These are phyloP conservation scores for Zelostemma sp. DNA, from an alignment of 1,140 invertebrate species.

Conservation along the genomic window DNA sequence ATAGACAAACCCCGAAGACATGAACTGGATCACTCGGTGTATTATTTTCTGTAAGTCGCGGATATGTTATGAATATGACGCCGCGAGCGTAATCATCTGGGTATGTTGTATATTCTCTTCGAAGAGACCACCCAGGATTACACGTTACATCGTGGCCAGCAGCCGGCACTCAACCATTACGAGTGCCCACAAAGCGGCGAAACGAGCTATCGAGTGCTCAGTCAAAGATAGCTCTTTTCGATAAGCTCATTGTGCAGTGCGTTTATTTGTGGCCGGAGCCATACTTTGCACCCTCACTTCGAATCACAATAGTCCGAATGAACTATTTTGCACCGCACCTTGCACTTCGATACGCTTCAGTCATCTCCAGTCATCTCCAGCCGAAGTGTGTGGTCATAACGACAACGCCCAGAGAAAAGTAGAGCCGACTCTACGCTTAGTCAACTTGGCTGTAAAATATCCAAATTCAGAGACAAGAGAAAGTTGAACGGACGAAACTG, in stretches of 20 bases:
- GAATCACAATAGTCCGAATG: not conserved
- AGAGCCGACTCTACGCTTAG: too few species aligned
- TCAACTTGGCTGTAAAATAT: too few species aligned
- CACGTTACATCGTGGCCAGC: slow-evolving; percentile 39
- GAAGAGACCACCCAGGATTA: slow-evolving; percentile 49
- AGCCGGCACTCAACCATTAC: slow-evolving; percentile 40
- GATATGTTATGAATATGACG: slow-evolving; percentile 49
- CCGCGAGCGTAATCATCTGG: slow-evolving; percentile 43
- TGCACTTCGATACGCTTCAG: too few species aligned
- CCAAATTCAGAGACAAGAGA: too few species aligned
- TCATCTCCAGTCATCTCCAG: too few species aligned
- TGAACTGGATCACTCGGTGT: slow-evolving; percentile 46
- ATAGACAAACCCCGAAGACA: slow-evolving; percentile 28
- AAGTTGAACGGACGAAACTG: too few species aligned
- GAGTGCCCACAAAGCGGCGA: slow-evolving; percentile 17
- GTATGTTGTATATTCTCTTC: slow-evolving; percentile 34
- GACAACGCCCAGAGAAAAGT: not conserved
- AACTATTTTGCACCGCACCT: slow-evolving; percentile 2
- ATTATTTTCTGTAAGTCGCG: slow-evolving; percentile 45
- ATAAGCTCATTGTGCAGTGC: slow-evolving; percentile 24
- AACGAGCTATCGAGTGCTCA: slow-evolving; percentile 21
- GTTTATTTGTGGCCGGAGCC: slow-evolving; percentile 3
- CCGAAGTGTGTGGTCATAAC: not conserved
- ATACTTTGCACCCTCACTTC: not conserved
- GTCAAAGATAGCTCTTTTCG: slow-evolving; percentile 23